Conservation (phyloP, 2,797 vertebrate species). For the Anisognathus igniventris region DNA sequence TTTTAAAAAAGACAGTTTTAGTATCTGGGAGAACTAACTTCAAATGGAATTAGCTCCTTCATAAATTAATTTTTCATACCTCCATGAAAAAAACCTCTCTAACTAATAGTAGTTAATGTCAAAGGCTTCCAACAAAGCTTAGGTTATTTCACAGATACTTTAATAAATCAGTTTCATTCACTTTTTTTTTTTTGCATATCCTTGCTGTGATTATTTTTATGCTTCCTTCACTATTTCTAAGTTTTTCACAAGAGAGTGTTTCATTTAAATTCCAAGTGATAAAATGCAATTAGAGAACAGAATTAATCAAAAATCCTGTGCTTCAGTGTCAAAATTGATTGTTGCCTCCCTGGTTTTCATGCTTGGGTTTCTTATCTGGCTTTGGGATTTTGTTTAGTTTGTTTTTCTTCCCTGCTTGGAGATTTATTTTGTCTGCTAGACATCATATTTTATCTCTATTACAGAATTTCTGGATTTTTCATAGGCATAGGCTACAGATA, state of each 20-base stretch:
- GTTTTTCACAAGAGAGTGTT: neutral
- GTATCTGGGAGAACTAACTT: neutral
- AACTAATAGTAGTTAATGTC: neutral
- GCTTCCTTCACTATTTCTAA: neutral
- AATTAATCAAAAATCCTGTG: neutral
- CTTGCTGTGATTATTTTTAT: neutral
- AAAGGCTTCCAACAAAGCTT: neutral
- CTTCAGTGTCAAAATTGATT: neutral
- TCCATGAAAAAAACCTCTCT: neutral
- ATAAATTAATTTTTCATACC: neutral
- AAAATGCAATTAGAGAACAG: neutral
- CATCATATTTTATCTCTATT: neutral
- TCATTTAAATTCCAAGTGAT: neutral
- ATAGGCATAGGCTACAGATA: neutral
- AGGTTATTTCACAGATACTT: neutral
- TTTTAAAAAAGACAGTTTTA: neutral
- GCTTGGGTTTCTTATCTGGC: neutral
- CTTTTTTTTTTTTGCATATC: rapidly evolving
- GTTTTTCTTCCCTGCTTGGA: neutral
- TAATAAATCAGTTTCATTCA: neutral
- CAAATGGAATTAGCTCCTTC: neutral
- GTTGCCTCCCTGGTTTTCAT: rapidly evolving
- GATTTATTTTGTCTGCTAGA: neutral
- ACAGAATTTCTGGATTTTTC: neutral
- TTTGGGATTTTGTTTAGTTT: neutral